Conservation (phyloP, 2,797 vertebrate genomes). For the Platalea minor region DNA sequence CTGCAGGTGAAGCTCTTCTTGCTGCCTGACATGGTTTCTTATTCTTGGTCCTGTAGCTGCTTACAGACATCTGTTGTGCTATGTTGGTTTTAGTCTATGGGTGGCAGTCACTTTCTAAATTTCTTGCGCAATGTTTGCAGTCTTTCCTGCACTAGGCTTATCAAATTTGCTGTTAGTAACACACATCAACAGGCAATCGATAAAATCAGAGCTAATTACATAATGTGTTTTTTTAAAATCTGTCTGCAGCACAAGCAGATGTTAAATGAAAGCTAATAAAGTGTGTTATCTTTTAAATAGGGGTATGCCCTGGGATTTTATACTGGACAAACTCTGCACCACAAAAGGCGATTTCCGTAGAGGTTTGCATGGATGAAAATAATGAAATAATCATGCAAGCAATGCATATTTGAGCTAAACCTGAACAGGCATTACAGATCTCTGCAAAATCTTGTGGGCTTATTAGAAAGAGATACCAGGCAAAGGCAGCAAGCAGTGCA, state of each 20-base stretch:
- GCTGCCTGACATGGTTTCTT: not conserved
- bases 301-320: not conserved
- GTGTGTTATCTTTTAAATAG: slow-evolving; percentile 1
- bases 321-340: not conserved
- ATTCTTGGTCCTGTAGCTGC: not conserved
- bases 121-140: slow-evolving; percentile 15
- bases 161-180: slow-evolving; percentile 29
- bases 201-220: slow-evolving; percentile 59
- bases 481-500: not conserved
- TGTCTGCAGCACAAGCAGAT: slow-evolving; percentile 30
- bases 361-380: not conserved
- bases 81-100: slow-evolving; percentile 64
- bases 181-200: slow-evolving; percentile 31
- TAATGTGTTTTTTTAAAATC: not conserved
- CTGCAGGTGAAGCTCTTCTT: not conserved
- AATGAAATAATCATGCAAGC: not conserved
- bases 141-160: not conserved
- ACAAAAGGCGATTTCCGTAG: not conserved
- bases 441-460: not conserved
- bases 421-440: not conserved
- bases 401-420: not conserved
- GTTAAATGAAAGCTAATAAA: slow-evolving; percentile 56
- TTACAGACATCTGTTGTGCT: not conserved
- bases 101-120: slow-evolving; percentile 69
- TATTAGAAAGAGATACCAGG: not conserved